phyloP scores from a whole-genome alignment of 92 coral and sea anemone genomes.

The Scolanthus callimorphus region DNA sequence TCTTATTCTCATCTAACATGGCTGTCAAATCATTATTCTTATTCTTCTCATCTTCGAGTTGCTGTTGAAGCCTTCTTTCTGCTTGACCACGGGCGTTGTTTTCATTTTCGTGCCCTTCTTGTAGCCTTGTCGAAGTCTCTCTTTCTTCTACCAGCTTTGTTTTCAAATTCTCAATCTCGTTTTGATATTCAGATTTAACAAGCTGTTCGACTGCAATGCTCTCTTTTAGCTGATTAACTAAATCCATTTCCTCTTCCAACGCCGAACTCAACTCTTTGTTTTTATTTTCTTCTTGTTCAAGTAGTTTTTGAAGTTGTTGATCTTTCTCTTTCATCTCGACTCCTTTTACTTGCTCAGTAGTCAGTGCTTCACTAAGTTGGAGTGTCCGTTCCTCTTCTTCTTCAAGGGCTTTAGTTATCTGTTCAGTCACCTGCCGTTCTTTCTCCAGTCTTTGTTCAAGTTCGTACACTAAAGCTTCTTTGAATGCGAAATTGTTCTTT shows the following conservation, averaged over 20 bases:
- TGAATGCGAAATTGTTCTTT: slow-evolving; percentile 21
- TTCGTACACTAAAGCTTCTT: slow-evolving; percentile 30
- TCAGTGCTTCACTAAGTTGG: slow-evolving; percentile 48
- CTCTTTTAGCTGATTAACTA: slow-evolving; percentile 56
- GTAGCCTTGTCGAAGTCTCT: slow-evolving; percentile 29
- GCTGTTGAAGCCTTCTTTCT: slow-evolving; percentile 17
- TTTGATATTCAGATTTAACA: slow-evolving; percentile 51
- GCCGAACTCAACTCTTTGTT: slow-evolving; percentile 35
- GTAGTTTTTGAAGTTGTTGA: slow-evolving; percentile 17
- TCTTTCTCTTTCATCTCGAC: slow-evolving; percentile 32
- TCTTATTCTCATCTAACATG: slow-evolving; percentile 46
- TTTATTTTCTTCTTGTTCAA: slow-evolving; percentile 44
- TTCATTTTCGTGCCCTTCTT: slow-evolving; percentile 38
- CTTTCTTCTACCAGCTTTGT: slow-evolving; percentile 38
- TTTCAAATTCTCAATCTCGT: slow-evolving; percentile 44
- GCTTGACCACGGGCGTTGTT: too few species aligned
- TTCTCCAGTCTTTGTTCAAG: slow-evolving; percentile 24
- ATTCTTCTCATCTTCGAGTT: slow-evolving; percentile 44
- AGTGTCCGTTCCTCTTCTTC: slow-evolving; percentile 65
- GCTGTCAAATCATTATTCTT: slow-evolving; percentile 31
- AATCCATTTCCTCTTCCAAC: slow-evolving; percentile 43
- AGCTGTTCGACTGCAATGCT: slow-evolving; percentile 58
- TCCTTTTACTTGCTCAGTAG: slow-evolving; percentile 57
- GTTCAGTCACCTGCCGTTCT: slow-evolving; percentile 18
- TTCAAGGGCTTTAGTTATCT: slow-evolving; percentile 28